Evolutionary conservation across 2,797 vertebrate genomes (phyloP).

Genomic region (Silurus lanzhouensis): DNA sequence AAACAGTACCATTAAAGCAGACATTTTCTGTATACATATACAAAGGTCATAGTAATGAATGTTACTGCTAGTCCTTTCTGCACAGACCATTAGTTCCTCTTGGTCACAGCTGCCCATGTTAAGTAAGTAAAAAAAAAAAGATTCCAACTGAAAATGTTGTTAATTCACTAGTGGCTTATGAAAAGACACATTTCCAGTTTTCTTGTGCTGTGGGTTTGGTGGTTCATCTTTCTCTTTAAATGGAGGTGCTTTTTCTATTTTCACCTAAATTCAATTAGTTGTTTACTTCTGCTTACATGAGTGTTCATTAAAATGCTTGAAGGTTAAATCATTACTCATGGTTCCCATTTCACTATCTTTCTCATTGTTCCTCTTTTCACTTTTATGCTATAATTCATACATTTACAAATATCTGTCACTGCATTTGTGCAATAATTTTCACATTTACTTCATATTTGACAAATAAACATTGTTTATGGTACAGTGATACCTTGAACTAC

Average conservation of each 20-base stretch:
- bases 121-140: not conserved
- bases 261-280: not conserved
- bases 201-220: not conserved
- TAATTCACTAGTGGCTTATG: not conserved
- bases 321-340: slow-evolving; percentile 8
- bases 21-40: not conserved
- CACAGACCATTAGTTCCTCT: not conserved
- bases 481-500: too few species aligned
- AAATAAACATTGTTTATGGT: too few species aligned
- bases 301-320: not conserved
- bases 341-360: slow-evolving; percentile 27
- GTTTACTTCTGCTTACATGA: slow-evolving; percentile 10
- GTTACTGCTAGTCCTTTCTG: not conserved
- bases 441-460: not conserved
- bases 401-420: not conserved
- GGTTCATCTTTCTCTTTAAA: not conserved
- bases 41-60: not conserved
- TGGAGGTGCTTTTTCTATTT: not conserved
- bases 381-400: not conserved
- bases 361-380: slow-evolving; percentile 37
- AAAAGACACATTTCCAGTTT: slow-evolving; percentile 4
- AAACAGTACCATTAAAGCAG: not conserved
- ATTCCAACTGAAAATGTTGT: not conserved
- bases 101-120: not conserved
- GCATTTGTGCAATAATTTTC: not conserved